Base-by-base conservation (phyloP, 2,888 invertebrate genomes). In the Stenchaetothrips biformis region DNA sequence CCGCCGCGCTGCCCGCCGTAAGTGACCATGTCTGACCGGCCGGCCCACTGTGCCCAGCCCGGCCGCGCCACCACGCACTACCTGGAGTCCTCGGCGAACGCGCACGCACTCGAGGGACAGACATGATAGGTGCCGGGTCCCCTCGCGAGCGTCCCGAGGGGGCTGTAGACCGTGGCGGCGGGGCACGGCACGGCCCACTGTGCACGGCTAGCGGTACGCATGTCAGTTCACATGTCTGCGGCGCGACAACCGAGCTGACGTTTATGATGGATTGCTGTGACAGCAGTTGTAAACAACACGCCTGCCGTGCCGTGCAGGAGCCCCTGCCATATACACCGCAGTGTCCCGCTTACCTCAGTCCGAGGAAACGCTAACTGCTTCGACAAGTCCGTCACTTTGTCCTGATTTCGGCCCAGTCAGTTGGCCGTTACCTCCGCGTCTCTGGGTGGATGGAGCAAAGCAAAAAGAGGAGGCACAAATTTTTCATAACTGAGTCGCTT, bases 251-350 rank as follows among this genome's bases (percentile, higher is more conserved):
- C 21, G 67, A 21, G 21, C n/a, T 74, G 67, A 74, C 67, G 59
- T 18, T 21, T 74, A 74, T 74, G 67, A 74, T 74, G 67, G 67
- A 74, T 74, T 74, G 67, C 67, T 74, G 67, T 74, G 67, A 74
- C 67, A 74, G 67, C 67, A 74, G 67, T 74, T 74, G 67, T 74
- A 74, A 74, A 74, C 67, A 74, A 74, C 25, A 74, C 67, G 21
- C 67, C 21, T 21, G 67, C n/a, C 53, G 53, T 11, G 11, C 53
- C 53, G 53, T 53, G 53, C 37, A 37, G 18, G 13, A 53, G 53
- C 53, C 18, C 53, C 53, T 37, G 37, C 37, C 37, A 37, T 37
- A 37, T 37, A 37, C 37, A 37, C 37, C 37, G 37, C 37, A 37
- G 37, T 37, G 37, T 37, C 37, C 37, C 37, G 37, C 37, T 37